A percentile compares a stretch with the other conserved stretches of the same genome.
Conservation (phyloP, 2,113 vertebrate species). For the Xerus inauris region DNA sequence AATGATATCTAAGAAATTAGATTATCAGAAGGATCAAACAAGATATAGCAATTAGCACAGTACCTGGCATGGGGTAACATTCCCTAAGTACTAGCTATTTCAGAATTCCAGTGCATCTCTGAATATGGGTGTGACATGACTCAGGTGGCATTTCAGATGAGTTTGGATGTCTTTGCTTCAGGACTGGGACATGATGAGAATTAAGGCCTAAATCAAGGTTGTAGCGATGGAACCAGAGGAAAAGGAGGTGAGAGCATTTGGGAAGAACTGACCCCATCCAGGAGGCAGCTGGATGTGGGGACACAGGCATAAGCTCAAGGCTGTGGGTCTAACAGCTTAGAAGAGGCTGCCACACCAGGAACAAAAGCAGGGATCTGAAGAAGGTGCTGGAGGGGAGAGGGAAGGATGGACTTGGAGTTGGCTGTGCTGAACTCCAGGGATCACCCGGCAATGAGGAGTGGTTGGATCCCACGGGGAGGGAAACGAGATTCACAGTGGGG, state of each 20-base stretch:
- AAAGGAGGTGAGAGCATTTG: neutral
- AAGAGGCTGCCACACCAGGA: neutral
- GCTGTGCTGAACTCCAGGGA: neutral
- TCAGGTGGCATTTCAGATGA: neutral
- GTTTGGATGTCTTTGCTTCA: neutral
- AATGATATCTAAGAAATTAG: neutral
- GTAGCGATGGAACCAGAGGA: neutral
- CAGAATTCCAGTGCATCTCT: neutral
- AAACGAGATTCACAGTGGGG: neutral
- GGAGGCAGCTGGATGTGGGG: too few species aligned
- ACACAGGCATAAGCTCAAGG: neutral
- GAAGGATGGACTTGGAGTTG: neutral
- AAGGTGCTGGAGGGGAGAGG: neutral
- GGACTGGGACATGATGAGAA: neutral
- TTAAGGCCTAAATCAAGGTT: neutral
- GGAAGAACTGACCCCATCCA: neutral
- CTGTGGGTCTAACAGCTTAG: neutral
- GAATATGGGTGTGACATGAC: neutral
- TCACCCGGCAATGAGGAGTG: neutral
- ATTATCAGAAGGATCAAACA: neutral
- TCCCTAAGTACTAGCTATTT: neutral
- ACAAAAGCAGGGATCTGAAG: neutral
- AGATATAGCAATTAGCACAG: neutral
- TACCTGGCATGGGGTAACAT: neutral
- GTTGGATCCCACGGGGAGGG: neutral